Evolutionary conservation across 1,140 invertebrate species (phyloP).

Genomic region (Drosophila subpulchrella): DNA sequence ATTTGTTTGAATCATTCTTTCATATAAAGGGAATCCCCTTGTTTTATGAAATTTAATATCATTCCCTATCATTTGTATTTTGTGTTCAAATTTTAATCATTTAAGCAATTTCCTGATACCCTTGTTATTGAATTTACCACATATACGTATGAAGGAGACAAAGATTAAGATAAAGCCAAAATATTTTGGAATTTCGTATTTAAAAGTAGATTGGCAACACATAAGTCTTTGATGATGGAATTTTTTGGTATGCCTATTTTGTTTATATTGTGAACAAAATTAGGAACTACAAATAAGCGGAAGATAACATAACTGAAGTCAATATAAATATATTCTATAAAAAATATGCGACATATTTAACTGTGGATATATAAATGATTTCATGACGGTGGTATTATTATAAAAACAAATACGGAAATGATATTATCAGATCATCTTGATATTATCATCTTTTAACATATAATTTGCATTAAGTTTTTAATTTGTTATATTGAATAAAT

Average conservation of each 20-base stretch:
- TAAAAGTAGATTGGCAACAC: conserved; percentile 4
- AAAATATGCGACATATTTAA: conserved; percentile 12
- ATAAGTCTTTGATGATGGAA: conserved; percentile 29
- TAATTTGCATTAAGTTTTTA: background rate
- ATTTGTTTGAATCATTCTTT: background rate
- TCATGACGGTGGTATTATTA: background rate
- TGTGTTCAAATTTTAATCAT: background rate
- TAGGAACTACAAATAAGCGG: conserved; percentile 40
- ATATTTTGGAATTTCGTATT: background rate
- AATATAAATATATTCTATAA: conserved; percentile 16
- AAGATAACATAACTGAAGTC: conserved; percentile 30
- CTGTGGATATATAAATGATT: background rate
- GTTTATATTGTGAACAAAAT: conserved; percentile 30
- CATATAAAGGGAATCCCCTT: background rate
- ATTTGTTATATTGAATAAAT: background rate
- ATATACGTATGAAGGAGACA: background rate
- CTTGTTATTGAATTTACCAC: background rate
- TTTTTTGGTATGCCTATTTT: conserved; percentile 43
- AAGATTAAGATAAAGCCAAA: background rate
- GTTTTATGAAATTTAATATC: background rate
- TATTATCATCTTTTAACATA: background rate
- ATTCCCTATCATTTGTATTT: background rate
- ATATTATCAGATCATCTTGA: background rate
- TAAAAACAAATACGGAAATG: background rate
- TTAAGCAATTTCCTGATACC: background rate